Conservation (phyloP, 2,797 vertebrate genomes). For the Silurus aristotelis region DNA sequence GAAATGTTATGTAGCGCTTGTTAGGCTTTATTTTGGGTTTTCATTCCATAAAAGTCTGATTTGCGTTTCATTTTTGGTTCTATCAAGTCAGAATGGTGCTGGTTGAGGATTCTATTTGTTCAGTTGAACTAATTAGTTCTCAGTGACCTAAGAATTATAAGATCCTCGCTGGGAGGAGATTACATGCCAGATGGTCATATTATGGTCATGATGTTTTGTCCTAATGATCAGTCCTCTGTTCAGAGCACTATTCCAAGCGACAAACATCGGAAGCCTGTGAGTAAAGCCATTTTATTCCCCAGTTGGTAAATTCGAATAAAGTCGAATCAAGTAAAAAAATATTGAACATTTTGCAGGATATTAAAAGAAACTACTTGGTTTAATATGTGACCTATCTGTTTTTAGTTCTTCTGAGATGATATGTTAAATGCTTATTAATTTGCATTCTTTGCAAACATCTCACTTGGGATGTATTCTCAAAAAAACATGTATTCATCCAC, state of each 20-base stretch:
- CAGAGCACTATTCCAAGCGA: neutral
- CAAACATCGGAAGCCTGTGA: neutral
- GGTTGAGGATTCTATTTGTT: neutral
- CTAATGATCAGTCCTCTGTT: neutral
- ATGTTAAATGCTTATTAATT: neutral
- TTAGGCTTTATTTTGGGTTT: neutral
- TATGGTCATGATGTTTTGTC: neutral
- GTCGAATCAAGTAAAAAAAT: neutral
- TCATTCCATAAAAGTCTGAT: neutral
- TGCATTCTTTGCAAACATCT: neutral
- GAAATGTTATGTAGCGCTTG: neutral
- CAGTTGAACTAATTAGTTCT: neutral
- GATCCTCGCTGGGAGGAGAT: neutral
- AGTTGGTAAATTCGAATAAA: neutral
- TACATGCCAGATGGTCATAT: conserved; percentile 1
- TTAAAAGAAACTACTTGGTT: neutral
- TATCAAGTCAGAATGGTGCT: neutral
- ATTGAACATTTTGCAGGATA: neutral
- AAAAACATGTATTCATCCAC: neutral
- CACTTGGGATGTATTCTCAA: neutral
- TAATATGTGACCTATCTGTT: neutral
- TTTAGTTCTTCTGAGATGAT: neutral
- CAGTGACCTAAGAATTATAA: neutral
- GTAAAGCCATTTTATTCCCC: neutral
- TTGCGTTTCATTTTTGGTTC: neutral